Base-by-base conservation (phyloP, 1,140 invertebrate species). In the Dendrolimus punctatus region DNA sequence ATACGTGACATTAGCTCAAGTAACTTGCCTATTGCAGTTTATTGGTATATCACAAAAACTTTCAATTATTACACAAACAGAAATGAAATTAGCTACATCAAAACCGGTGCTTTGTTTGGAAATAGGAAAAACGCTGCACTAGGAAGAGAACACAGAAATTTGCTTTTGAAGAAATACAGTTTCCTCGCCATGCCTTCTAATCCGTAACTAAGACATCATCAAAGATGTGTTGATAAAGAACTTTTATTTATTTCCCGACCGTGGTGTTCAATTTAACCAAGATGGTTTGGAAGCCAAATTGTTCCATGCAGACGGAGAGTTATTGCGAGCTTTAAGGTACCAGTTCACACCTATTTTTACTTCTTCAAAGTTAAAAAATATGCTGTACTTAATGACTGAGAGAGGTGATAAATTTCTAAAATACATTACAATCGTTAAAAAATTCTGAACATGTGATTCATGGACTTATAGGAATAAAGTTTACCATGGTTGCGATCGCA, bases 171-270 rank as follows among this genome's bases (percentile, higher is more conserved):
- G 52, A 70, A 23, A 54, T 73, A 39, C 10, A 53, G 1, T 73
- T 51, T 63, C 68, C 72, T 79, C 85, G 2, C 90, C 90, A 0
- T 66, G 80, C 6, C 55, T 90, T 5, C 61, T 91, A 2, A 47
- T 90, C 3, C 76, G 88, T 6, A 90, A 93, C 64, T 73, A 90
- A 10, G 88, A 91, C 6, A 62, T 93, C 0, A 83, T 92, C 0
- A 91, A 91, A 62, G 68, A 85, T 9, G 84, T 93, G 3, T 53
- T 92, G 23, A 83, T 90, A 4, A 91, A 89, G 62, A 90, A 92
- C 60, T 91, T 91, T 46, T 63, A 80, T 39, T 63, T 80, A 37
- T 91, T 91, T 40, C 58, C 73, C 39, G 87, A 90, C 57, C 86
- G 88, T 5, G 85, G 81, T 0, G 50, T 85, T 0, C 70, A 76